These are phyloP conservation scores for Oscheius sp. DNA, from an alignment of 1,140 invertebrate genomes.

Conservation along the genomic window DNA sequence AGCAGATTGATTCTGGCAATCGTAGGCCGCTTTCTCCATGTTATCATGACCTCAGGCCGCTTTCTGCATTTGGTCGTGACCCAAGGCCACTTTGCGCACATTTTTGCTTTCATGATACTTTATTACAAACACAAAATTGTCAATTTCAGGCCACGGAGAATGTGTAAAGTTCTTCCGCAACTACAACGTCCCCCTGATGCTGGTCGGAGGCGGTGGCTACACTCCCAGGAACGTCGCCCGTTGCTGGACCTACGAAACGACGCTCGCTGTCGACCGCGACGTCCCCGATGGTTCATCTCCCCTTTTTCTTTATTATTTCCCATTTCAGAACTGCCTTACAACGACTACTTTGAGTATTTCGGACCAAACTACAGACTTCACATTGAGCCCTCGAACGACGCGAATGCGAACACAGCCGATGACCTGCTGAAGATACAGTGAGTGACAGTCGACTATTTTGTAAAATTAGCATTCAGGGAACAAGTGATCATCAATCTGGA, in stretches of 20 bases:
- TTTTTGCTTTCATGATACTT: too few species aligned
- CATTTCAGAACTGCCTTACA: conserved; percentile 84
- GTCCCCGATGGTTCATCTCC: conserved; percentile 77
- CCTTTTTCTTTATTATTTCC: conserved; percentile 5
- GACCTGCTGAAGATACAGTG: conserved; percentile 74
- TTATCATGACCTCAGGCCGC: too few species aligned
- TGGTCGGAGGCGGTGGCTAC: conserved; percentile 94
- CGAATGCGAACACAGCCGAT: conserved; percentile 95
- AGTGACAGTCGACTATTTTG: not conserved
- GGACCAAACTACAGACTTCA: conserved; percentile 97
- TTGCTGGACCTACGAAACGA: conserved; percentile 98
- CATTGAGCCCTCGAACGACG: conserved; percentile 97
- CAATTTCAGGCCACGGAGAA: conserved; percentile 77
- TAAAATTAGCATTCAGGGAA: conserved; percentile 75
- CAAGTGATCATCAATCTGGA: conserved; percentile 88
- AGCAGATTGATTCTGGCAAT: too few species aligned
- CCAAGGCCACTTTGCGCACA: too few species aligned
- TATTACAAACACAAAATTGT: too few species aligned
- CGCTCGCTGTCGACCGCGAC: conserved; percentile 87
- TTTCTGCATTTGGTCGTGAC: too few species aligned
- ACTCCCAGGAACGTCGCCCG: conserved; percentile 95
- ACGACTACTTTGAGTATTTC: conserved; percentile 99
- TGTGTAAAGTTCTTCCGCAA: conserved; percentile 97
- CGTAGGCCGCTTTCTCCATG: too few species aligned
- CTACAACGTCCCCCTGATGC: conserved; percentile 87